These are phyloP conservation scores for Martes martes DNA, from an alignment of 2,113 vertebrate genomes.

Conservation along the genomic window DNA sequence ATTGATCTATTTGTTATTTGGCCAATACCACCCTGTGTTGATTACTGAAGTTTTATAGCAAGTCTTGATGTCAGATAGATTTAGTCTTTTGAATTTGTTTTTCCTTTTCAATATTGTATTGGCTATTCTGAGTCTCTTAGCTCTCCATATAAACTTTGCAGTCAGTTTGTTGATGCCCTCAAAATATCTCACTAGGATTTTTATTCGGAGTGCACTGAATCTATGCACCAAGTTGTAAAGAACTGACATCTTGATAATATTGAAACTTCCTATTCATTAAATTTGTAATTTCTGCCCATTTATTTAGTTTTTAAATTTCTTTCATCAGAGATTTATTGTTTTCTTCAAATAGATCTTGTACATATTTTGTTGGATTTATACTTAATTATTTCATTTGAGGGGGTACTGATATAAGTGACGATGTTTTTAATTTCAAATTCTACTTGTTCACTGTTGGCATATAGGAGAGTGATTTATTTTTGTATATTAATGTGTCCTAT, in stretches of 20 bases:
- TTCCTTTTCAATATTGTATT: neutral
- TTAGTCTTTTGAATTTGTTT: neutral
- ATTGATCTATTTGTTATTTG: neutral
- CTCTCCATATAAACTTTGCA: neutral
- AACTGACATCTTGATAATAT: neutral
- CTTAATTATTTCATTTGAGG: neutral
- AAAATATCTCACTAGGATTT: neutral
- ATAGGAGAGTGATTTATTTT: neutral
- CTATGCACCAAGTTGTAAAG: neutral
- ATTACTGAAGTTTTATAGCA: neutral
- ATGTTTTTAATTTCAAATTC: neutral
- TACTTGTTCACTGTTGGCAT: neutral
- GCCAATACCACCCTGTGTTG: neutral
- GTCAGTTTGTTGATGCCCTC: neutral
- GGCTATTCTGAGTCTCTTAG: neutral
- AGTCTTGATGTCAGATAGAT: neutral
- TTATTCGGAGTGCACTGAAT: neutral
- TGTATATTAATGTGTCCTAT: neutral
- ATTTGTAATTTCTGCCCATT: neutral
- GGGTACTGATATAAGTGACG: neutral
- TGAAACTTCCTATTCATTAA: neutral
- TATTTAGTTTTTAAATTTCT: neutral
- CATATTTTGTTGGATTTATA: neutral
- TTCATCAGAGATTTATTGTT: neutral
- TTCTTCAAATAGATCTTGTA: neutral